These are phyloP conservation scores for Platypus cylindrus DNA, from an alignment of 2,888 invertebrate species.

Conservation along the genomic window DNA sequence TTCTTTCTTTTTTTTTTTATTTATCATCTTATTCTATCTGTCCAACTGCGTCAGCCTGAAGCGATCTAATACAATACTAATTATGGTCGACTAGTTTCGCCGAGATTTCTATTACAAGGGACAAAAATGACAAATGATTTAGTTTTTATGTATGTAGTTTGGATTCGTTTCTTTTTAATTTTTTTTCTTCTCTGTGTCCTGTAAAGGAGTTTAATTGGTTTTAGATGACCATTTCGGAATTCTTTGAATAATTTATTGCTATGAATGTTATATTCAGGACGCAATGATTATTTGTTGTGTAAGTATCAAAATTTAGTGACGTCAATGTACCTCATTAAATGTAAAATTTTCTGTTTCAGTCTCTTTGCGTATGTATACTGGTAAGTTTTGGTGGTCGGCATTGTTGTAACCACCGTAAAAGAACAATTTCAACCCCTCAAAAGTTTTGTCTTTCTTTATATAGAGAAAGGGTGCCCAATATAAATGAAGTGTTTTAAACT, in stretches of 20 bases:
- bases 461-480: conserved; percentile 16
- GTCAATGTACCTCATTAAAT: too few relatives aligned
- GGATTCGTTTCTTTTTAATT: conserved; percentile 11
- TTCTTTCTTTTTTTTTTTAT: too few relatives aligned
- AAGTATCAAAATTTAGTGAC: too few relatives aligned
- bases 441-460: too few relatives aligned
- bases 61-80: conserved; percentile 28
- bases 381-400: too few relatives aligned
- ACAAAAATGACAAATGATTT: conserved; percentile 17
- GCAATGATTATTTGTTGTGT: too few relatives aligned
- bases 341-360: too few relatives aligned
- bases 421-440: too few relatives aligned
- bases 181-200: conserved; percentile 8
- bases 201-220: conserved; percentile 10
- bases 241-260: too few relatives aligned
- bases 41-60: conserved; percentile 17
- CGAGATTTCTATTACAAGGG: conserved; percentile 15
- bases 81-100: conserved; percentile 25
- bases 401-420: too few relatives aligned
- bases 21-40: conserved; percentile 21
- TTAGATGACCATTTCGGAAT: conserved; percentile 6
- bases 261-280: too few relatives aligned
- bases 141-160: conserved; percentile 12
- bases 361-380: too few relatives aligned
- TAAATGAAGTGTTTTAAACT: conserved; percentile 18